phyloP scores from a whole-genome alignment of 92 coral and sea anemone species.

The Ricordea florida region DNA sequence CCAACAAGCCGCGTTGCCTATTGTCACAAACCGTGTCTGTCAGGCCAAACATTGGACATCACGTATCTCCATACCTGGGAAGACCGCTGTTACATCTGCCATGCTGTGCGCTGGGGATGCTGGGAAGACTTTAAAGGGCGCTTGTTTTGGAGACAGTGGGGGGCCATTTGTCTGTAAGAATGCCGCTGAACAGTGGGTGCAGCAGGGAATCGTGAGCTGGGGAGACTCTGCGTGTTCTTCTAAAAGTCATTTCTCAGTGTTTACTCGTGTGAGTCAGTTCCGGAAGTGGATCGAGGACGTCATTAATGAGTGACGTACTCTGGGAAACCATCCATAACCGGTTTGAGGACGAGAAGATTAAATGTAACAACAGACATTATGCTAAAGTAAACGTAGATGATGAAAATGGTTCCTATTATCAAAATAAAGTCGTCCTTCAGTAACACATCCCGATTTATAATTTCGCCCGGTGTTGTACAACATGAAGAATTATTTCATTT shows the following conservation, averaged over 20 bases:
- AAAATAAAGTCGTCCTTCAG: too few relatives aligned
- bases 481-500: too few relatives aligned
- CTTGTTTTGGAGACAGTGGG: constrained; percentile 72
- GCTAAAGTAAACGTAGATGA: too few relatives aligned
- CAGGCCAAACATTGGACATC: not conserved
- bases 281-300: constrained; percentile 51
- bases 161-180: constrained; percentile 65
- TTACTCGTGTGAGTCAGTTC: constrained; percentile 63
- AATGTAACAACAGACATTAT: not conserved
- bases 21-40: constrained; percentile 49
- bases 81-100: constrained; percentile 30
- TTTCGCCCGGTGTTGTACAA: too few relatives aligned
- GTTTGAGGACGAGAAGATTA: not conserved
- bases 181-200: constrained; percentile 63
- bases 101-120: constrained; percentile 79
- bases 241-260: constrained; percentile 40
- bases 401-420: too few relatives aligned
- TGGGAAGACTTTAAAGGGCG: constrained; percentile 53
- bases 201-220: constrained; percentile 77
- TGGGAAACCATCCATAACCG: not conserved
- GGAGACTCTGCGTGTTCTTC: constrained; percentile 51
- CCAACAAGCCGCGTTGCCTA: constrained; percentile 55
- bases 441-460: too few relatives aligned
- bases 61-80: not conserved
- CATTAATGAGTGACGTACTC: not conserved